Conservation (phyloP, 2,888 invertebrate genomes). For the Molanna angustata region DNA sequence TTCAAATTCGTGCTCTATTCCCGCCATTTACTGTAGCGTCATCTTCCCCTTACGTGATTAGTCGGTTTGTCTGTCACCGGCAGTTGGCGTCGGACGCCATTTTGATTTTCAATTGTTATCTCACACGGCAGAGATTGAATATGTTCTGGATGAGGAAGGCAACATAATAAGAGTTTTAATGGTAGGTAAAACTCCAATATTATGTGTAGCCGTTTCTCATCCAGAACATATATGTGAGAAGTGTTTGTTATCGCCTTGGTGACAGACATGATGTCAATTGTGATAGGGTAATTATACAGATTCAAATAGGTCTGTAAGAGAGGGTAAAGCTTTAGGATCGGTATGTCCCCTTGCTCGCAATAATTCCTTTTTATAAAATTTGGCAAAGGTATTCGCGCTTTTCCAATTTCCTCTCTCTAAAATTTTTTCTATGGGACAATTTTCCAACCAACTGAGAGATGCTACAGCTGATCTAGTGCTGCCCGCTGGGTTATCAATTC, state of each 20-base stretch:
- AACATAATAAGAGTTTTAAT: constrained; percentile 6
- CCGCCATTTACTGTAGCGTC: too few relatives aligned
- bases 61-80: too few relatives aligned
- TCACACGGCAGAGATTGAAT: constrained; percentile 2
- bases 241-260: constrained; percentile 6
- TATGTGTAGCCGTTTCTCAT: constrained; percentile 5
- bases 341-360: too few relatives aligned
- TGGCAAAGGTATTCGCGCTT: constrained; percentile 1
- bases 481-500: constrained; percentile 11
- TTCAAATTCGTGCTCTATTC: too few relatives aligned
- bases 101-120: constrained; percentile 5
- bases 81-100: constrained; percentile 1
- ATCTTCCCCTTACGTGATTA: too few relatives aligned
- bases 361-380: neutral
- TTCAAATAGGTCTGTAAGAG: neutral
- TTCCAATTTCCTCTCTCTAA: constrained; percentile 10
- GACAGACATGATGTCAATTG: constrained; percentile 3
- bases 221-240: constrained; percentile 7
- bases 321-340: neutral
- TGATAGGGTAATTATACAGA: neutral
- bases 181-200: constrained; percentile 5
- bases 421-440: constrained; percentile 11
- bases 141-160: constrained; percentile 4
- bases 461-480: constrained; percentile 16
- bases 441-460: constrained; percentile 10